Evolutionary conservation across 2,113 vertebrate genomes (phyloP).

Genomic region (Coptodon bakossiorum): DNA sequence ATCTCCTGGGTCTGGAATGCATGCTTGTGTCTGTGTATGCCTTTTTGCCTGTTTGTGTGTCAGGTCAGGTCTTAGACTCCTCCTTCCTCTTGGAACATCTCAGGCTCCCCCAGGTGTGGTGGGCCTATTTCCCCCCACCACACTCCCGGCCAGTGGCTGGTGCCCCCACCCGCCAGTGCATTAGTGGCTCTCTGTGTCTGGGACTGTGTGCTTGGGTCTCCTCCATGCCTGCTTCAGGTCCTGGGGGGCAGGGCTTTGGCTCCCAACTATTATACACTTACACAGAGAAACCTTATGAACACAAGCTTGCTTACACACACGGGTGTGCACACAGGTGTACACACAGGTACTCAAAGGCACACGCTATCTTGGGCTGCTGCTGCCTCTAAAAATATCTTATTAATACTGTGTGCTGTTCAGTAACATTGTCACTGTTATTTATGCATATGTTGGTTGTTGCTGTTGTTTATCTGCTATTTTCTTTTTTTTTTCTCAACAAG

Average conservation of each 20-base stretch:
- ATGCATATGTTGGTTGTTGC: background rate
- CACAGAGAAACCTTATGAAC: background rate
- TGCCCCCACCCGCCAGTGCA: background rate
- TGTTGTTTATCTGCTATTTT: background rate
- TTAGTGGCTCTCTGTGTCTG: background rate
- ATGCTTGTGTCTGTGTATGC: background rate
- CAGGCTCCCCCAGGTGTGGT: background rate
- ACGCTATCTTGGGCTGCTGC: background rate
- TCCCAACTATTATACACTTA: background rate
- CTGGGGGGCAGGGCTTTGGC: background rate
- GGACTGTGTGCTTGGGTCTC: background rate
- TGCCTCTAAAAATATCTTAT: background rate
- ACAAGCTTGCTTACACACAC: background rate
- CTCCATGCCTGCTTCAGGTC: background rate
- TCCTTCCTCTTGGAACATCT: background rate
- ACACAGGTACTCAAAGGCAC: background rate
- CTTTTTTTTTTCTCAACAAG: background rate
- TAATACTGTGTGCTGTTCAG: background rate
- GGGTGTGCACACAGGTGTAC: background rate
- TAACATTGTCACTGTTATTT: background rate
- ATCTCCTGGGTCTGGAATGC: background rate
- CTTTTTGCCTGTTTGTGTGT: background rate
- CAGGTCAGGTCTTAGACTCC: background rate
- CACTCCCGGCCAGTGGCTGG: background rate
- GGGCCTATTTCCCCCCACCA: background rate